phyloP scores from a whole-genome alignment of 2,888 invertebrate genomes.

The Tineola bisselliella region DNA sequence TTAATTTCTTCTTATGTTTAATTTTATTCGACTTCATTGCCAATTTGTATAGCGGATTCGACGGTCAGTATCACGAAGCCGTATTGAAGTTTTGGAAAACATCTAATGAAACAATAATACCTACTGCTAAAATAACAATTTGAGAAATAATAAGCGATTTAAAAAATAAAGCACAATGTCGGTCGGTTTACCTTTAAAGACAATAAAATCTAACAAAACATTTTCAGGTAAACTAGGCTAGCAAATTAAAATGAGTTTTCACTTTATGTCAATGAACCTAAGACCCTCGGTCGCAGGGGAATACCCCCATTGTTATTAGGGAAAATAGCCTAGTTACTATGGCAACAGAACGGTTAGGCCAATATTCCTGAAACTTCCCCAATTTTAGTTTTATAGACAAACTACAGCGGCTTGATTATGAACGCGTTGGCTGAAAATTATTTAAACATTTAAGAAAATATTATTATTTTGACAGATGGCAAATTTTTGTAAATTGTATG shows the following conservation, averaged over 20 bases:
- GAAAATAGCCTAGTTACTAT: conserved; percentile 30
- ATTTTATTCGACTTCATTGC: too few species aligned
- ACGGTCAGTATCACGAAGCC: too few species aligned
- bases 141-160: too few species aligned
- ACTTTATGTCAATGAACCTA: not conserved
- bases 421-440: not conserved
- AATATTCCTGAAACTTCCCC: conserved; percentile 28
- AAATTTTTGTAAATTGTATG: conserved; percentile 25
- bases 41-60: too few species aligned
- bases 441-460: not conserved
- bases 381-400: not conserved
- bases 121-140: too few species aligned
- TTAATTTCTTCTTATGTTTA: too few species aligned
- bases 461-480: conserved; percentile 18
- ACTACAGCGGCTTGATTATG: not conserved
- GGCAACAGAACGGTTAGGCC: conserved; percentile 50
- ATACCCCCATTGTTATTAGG: conserved; percentile 13
- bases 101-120: too few species aligned
- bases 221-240: not conserved
- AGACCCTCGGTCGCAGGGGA: not conserved
- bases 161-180: too few species aligned
- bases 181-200: too few species aligned
- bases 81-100: too few species aligned
- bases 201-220: too few species aligned
- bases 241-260: not conserved